phyloP scores from a whole-genome alignment of 2,888 invertebrate genomes.

The Diachrysia chrysitis region DNA sequence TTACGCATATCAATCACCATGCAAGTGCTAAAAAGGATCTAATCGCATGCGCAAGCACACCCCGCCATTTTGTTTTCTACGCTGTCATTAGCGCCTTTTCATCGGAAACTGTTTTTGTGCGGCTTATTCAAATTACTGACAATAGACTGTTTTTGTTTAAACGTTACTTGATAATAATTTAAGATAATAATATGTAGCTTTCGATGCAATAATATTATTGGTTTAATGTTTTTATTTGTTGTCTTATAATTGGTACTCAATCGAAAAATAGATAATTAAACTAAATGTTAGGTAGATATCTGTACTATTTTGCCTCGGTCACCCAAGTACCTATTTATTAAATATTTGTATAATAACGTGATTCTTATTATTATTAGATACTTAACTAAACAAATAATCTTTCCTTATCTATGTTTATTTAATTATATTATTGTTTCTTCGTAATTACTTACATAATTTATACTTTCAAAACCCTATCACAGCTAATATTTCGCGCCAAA shows the following conservation, averaged over 20 bases:
- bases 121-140: constrained; percentile 79
- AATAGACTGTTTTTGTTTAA: constrained; percentile 86
- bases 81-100: constrained; percentile 86
- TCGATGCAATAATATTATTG: constrained; percentile 26
- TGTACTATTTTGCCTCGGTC: no score
- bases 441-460: no score
- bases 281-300: no score
- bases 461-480: neutral
- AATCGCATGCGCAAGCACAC: constrained; percentile 85
- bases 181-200: constrained; percentile 20
- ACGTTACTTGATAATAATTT: constrained; percentile 60
- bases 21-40: constrained; percentile 83
- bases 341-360: no score
- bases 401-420: no score
- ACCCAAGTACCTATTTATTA: no score
- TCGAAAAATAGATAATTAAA: no score
- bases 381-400: no score
- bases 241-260: no score
- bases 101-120: constrained; percentile 65
- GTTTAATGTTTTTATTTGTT: neutral
- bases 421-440: no score
- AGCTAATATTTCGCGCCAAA: constrained; percentile 3
- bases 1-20: constrained; percentile 87
- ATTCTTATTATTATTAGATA: no score
- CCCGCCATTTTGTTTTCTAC: constrained; percentile 78